These are phyloP conservation scores for Dicaeum eximium DNA, from an alignment of 2,113 vertebrate species.

Conservation along the genomic window DNA sequence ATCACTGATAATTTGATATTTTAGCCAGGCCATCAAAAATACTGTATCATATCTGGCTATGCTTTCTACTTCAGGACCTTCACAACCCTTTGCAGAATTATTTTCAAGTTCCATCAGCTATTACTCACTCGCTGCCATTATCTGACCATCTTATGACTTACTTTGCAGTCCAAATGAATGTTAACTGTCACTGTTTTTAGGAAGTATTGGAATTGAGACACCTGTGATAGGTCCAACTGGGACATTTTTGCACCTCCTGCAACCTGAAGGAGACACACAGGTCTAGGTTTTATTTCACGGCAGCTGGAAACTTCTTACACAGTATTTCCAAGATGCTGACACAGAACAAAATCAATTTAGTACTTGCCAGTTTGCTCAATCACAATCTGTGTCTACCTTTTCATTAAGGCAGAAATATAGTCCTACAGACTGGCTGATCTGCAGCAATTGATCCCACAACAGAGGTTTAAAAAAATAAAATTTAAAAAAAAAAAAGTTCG, in stretches of 20 bases:
- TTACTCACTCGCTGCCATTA: not conserved
- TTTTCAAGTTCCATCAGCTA: not conserved
- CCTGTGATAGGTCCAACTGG: not conserved
- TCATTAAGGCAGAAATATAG: not conserved
- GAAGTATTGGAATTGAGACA: not conserved
- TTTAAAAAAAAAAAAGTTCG: too few species aligned
- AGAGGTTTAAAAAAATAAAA: not conserved
- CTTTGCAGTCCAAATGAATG: not conserved
- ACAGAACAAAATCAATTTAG: not conserved
- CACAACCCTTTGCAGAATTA: not conserved
- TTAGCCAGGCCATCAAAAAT: not conserved
- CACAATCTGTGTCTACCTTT: not conserved
- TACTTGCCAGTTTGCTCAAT: not conserved
- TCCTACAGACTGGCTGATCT: not conserved
- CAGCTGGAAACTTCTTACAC: not conserved
- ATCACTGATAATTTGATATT: not conserved
- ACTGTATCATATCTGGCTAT: not conserved
- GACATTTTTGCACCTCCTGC: not conserved
- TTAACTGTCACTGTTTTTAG: not conserved
- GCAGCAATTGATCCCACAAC: not conserved
- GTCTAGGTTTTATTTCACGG: not conserved
- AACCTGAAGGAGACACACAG: not conserved
- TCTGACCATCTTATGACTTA: not conserved
- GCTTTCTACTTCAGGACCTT: not conserved
- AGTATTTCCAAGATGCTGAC: not conserved